A percentile compares a stretch with the other conserved stretches of the same genome.
Evolutionary conservation across 2,797 vertebrate species (phyloP).

Genomic region (Anableps anableps): DNA sequence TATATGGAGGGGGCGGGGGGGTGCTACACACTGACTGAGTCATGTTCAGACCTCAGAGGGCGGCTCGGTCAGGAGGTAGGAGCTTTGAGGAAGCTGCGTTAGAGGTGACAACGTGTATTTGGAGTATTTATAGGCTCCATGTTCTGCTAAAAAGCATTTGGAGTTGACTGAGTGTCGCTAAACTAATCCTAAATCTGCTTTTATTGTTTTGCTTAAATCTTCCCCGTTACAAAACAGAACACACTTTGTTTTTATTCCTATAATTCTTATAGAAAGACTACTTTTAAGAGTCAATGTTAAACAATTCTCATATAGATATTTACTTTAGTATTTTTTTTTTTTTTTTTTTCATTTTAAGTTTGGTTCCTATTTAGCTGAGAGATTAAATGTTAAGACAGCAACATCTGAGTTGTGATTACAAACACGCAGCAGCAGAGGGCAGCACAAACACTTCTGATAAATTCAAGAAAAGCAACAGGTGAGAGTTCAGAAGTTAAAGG

Average conservation of each 20-base stretch:
- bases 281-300: not conserved
- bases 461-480: not conserved
- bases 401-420: not conserved
- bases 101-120: not conserved
- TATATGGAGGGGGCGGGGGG: slow-evolving; percentile 18
- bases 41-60: not conserved
- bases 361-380: not conserved
- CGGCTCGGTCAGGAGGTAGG: not conserved
- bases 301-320: not conserved
- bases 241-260: not conserved
- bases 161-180: not conserved
- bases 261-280: not conserved
- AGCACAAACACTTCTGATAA: not conserved
- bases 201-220: not conserved
- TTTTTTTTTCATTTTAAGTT: not conserved
- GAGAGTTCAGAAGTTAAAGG: not conserved
- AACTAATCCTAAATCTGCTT: not conserved
- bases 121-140: not conserved
- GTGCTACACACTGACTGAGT: slow-evolving; percentile 13
- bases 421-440: slow-evolving; percentile 3
- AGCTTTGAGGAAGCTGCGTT: not conserved
- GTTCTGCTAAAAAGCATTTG: not conserved
- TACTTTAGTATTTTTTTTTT: too few species aligned
- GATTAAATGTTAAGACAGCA: not conserved
- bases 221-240: too few species aligned